Evolutionary conservation across 2,888 invertebrate genomes (phyloP), one percentile per base, ranked within the genome.

Genomic region (Aleiodes leptofemur): DNA sequence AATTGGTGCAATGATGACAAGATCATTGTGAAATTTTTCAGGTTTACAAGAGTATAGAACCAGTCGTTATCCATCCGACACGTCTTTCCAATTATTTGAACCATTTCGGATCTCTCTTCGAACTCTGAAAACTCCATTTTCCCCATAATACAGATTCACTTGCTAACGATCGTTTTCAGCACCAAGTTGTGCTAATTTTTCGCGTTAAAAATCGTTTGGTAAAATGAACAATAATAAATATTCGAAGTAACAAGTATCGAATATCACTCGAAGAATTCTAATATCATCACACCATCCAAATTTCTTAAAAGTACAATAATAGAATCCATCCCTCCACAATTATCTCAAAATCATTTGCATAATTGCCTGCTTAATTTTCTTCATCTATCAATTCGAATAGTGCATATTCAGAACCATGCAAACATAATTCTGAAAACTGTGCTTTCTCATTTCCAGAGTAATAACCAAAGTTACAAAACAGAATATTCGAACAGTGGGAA

Each of bases 41-140:
- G 14, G 43, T 69, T 61, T 53, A 69, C 69, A 43, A 50, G 61
- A 50, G 57, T 50, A n/a, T 38, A 55, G 73, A 38, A 48, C 14
- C 38, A 73, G 57, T 73, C 57, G 66, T 73, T 73, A 73, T 68
- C 56, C 50, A 50, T 69, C 68, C 23, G 57, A 68, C 73, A 73
- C 73, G 73, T 73, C 73, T 57, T 69, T 57, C 68, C 73, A 73
- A 73, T 73, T 73, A 73, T 73, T 57, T 50, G 50, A 68, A 57
- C 48, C 56, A 31, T 57, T 53, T 38, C 50, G 29, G 50, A 14
- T 50, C 31, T 29, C 70, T n/a, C n/a, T 23, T 29, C 11, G 31
- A 59, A 68, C 68, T 68, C 9, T 43, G 57, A 73, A 73, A 66
- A 69, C 73, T 73, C 53, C 68, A 16, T 57, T 73, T 68, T 23